Percentiles rank a stretch among this genome's conserved stretches.
Evolutionary conservation across 2,113 vertebrate species (phyloP).

Genomic region (Terrapene triunguis): DNA sequence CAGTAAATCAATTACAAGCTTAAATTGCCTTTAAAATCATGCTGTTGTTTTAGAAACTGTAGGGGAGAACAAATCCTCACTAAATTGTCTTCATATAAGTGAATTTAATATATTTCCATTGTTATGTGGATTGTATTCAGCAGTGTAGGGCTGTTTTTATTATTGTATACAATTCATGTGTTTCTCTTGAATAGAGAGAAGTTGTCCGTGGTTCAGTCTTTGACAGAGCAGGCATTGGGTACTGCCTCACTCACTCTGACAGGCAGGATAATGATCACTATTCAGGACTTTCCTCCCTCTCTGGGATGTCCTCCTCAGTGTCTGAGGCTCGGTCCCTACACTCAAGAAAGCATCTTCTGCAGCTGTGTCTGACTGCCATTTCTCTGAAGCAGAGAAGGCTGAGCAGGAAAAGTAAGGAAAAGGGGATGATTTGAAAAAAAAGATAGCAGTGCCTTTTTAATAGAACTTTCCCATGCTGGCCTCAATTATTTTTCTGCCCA

Average conservation of each 20-base stretch:
- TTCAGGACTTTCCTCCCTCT: background rate
- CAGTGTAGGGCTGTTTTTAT: background rate
- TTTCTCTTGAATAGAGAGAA: background rate
- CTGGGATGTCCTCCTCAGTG: background rate
- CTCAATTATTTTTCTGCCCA: background rate
- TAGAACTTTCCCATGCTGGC: background rate
- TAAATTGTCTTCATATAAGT: background rate
- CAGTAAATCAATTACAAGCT: slow-evolving; percentile 5
- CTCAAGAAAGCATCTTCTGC: background rate
- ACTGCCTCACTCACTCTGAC: background rate
- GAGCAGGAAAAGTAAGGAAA: background rate
- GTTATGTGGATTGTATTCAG: background rate
- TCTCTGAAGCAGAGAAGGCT: background rate
- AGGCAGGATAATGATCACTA: background rate
- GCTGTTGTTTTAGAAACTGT: background rate
- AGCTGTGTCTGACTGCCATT: background rate
- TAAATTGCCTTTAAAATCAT: slow-evolving; percentile 25
- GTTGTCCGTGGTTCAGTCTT: background rate
- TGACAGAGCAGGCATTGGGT: background rate
- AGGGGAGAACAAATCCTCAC: background rate
- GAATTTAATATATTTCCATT: background rate
- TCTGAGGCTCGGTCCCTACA: background rate
- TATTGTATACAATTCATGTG: background rate
- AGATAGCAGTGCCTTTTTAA: background rate
- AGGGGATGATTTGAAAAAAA: background rate